These are phyloP conservation scores for Drosophila asahinai DNA, from an alignment of 1,140 invertebrate species.

Conservation along the genomic window DNA sequence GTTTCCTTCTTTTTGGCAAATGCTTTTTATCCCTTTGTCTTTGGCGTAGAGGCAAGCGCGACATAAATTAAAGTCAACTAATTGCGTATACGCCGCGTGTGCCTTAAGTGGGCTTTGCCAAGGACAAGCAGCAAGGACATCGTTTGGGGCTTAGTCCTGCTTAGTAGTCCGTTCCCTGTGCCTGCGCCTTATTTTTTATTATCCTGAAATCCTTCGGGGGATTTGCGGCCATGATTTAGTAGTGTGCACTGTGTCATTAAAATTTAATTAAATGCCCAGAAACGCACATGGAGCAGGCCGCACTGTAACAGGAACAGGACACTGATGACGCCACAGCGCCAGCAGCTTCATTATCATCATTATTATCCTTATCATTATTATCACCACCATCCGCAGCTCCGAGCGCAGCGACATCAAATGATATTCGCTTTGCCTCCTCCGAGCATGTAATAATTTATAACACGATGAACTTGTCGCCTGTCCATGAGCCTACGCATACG, in stretches of 20 bases:
- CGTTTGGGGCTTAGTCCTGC: slow-evolving; percentile 26
- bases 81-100: slow-evolving; percentile 78
- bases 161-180: slow-evolving; percentile 9
- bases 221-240: slow-evolving; percentile 75
- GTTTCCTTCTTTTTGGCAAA: slow-evolving; percentile 35
- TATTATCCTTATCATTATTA: slow-evolving; percentile 19
- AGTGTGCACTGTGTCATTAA: slow-evolving; percentile 68
- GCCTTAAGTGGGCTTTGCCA: slow-evolving; percentile 73
- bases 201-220: slow-evolving; percentile 58
- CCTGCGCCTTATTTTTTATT: slow-evolving; percentile 53
- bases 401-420: slow-evolving; percentile 40
- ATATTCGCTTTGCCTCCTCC: slow-evolving; percentile 58
- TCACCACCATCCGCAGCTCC: slow-evolving; percentile 3
- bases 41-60: slow-evolving; percentile 22
- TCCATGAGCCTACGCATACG: slow-evolving; percentile 4
- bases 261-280: slow-evolving; percentile 73
- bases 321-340: slow-evolving; percentile 24
- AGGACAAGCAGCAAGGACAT: slow-evolving; percentile 33
- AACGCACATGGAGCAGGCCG: slow-evolving; percentile 15
- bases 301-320: slow-evolving; percentile 25
- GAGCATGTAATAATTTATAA: slow-evolving; percentile 69
- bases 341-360: slow-evolving; percentile 4
- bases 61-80: slow-evolving; percentile 70
- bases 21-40: slow-evolving; percentile 78
- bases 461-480: slow-evolving; percentile 63